Percentiles rank a stretch among this genome's conserved stretches.
Evolutionary conservation across 2,888 invertebrate genomes (phyloP).

Genomic region (Pyrocoelia pectoralis): DNA sequence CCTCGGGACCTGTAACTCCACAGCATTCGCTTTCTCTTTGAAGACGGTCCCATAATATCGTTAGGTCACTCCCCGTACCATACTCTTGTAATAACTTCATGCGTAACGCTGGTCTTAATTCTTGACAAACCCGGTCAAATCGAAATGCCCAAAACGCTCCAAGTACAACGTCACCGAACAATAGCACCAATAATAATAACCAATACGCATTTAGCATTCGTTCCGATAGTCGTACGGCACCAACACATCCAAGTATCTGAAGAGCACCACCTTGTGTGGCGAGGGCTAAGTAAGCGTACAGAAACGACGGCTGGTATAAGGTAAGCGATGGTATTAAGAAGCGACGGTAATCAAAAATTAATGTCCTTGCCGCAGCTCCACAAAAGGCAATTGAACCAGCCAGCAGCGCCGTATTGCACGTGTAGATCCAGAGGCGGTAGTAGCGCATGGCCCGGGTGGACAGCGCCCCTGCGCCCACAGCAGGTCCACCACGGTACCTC

Average conservation of each 20-base stretch:
- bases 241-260: constrained; percentile 82
- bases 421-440: constrained; percentile 92
- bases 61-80: constrained; percentile 75
- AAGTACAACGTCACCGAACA: constrained; percentile 84
- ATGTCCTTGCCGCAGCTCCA: constrained; percentile 76
- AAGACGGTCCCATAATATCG: constrained; percentile 79
- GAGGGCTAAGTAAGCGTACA: constrained; percentile 85
- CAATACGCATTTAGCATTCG: constrained; percentile 85
- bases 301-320: constrained; percentile 67
- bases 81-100: constrained; percentile 72
- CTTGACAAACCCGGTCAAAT: constrained; percentile 76
- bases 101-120: constrained; percentile 71
- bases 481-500: constrained; percentile 65
- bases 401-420: constrained; percentile 88
- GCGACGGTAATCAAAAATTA: constrained; percentile 74
- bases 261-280: constrained; percentile 73
- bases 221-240: constrained; percentile 81
- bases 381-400: constrained; percentile 83
- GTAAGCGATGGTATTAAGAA: constrained; percentile 77
- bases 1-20: constrained; percentile 67
- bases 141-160: constrained; percentile 88
- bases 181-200: constrained; percentile 78
- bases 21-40: constrained; percentile 81
- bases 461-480: constrained; percentile 61
- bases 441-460: constrained; percentile 72